These are phyloP conservation scores for Pseudochromis fuscus DNA, from an alignment of 2,797 vertebrate genomes.

Conservation along the genomic window DNA sequence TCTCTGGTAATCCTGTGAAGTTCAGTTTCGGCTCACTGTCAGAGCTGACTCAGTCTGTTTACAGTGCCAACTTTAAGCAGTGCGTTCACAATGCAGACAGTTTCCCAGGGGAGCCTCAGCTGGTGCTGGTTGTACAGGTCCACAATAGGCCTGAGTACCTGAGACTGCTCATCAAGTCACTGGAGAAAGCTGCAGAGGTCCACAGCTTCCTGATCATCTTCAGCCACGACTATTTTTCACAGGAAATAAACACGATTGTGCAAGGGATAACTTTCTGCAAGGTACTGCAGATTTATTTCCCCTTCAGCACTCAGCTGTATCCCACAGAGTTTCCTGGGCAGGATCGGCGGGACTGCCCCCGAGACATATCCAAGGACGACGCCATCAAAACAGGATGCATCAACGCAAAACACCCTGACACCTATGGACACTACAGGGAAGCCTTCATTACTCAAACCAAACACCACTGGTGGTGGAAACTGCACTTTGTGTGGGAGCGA, in stretches of 20 bases:
- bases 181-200: conserved; percentile 77
- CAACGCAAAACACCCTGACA: conserved; percentile 85
- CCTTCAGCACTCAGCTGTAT: conserved; percentile 87
- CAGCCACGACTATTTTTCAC: conserved; percentile 86
- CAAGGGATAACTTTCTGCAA: conserved; percentile 84
- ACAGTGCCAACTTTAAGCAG: conserved; percentile 81
- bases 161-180: conserved; percentile 80
- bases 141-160: conserved; percentile 86
- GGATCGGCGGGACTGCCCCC: conserved; percentile 81
- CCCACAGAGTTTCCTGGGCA: conserved; percentile 85
- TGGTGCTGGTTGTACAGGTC: conserved; percentile 86
- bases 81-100: conserved; percentile 73
- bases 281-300: conserved; percentile 88
- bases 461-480: conserved; percentile 90
- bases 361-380: conserved; percentile 78
- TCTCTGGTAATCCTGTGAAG: conserved; percentile 38
- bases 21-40: conserved; percentile 69
- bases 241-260: conserved; percentile 82
- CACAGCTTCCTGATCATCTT: conserved; percentile 84
- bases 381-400: conserved; percentile 81
- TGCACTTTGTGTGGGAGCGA: conserved; percentile 88
- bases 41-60: conserved; percentile 74
- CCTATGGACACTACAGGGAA: conserved; percentile 87
- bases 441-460: conserved; percentile 85
- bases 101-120: conserved; percentile 78